phyloP scores from a whole-genome alignment of 2,797 vertebrate species.

The Brachyrhaphis roseni region DNA sequence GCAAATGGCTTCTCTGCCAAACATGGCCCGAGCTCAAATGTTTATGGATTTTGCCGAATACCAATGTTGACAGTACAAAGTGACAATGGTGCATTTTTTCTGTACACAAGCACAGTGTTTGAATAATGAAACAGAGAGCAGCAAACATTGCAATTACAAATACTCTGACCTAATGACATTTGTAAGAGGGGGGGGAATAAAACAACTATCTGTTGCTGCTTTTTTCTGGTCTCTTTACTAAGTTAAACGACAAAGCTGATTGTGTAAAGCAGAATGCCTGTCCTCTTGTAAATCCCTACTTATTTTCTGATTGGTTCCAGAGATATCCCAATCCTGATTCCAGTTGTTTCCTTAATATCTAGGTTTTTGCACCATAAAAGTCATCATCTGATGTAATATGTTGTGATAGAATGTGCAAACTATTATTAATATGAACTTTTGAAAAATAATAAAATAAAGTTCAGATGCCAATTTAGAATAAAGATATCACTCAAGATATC shows the following conservation, averaged over 20 bases:
- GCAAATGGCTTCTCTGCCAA: conserved; percentile 35
- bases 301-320: background rate
- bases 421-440: background rate
- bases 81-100: conserved; percentile 8
- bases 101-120: conserved; percentile 9
- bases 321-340: background rate
- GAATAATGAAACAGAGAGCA: conserved; percentile 7
- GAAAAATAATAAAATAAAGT: background rate
- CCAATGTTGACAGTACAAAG: conserved; percentile 40
- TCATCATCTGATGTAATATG: background rate
- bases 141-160: conserved; percentile 7
- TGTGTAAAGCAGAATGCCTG: background rate
- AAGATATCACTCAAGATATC: background rate
- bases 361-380: background rate
- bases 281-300: background rate
- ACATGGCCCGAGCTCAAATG: conserved; percentile 38
- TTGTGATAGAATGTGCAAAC: background rate
- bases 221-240: conserved; percentile 7
- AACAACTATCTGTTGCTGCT: background rate
- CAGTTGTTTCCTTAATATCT: background rate
- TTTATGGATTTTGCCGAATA: conserved; percentile 35
- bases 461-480: background rate
- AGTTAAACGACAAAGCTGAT: background rate
- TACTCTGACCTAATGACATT: conserved; percentile 18
- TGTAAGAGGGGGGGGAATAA: background rate